Percentiles rank a stretch among this genome's conserved stretches.
These are phyloP conservation scores for Pogona vitticeps DNA, from an alignment of 2,113 vertebrate species.

Conservation along the genomic window DNA sequence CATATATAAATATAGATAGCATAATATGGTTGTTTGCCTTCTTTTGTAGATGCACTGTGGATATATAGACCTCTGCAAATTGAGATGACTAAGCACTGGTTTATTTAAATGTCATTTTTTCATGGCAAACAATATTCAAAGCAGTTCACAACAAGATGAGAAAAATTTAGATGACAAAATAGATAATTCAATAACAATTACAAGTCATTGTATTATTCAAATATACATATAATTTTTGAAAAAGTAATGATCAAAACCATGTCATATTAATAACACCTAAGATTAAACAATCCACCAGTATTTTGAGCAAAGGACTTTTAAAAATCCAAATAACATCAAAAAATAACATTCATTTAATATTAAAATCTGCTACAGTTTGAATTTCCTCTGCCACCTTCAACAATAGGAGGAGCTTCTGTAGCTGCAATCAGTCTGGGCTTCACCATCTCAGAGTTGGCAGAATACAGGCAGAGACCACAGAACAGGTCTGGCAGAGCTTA, in stretches of 20 bases:
- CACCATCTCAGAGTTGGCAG: no score
- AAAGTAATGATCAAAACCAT: no score
- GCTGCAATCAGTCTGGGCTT: not conserved
- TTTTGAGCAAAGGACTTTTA: not conserved
- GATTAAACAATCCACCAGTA: not conserved
- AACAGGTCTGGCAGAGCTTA: not conserved
- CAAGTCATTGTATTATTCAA: not conserved
- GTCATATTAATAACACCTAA: no score
- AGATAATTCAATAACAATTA: not conserved
- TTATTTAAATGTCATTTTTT: no score
- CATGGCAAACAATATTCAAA: not conserved
- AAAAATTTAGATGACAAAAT: not conserved
- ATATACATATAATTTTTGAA: not conserved
- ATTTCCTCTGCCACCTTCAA: not conserved
- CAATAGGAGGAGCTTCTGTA: not conserved
- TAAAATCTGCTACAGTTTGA: not conserved
- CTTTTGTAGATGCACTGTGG: not conserved
- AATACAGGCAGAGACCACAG: not conserved
- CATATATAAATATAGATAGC: not conserved
- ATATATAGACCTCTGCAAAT: not conserved
- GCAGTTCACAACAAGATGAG: not conserved
- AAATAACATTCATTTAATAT: not conserved
- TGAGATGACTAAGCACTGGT: not conserved
- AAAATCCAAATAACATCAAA: not conserved
- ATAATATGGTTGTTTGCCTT: not conserved